A percentile compares a stretch with the other conserved stretches of the same genome.
phyloP scores from a whole-genome alignment of 2,797 vertebrate genomes.

The Chrosomus eos region DNA sequence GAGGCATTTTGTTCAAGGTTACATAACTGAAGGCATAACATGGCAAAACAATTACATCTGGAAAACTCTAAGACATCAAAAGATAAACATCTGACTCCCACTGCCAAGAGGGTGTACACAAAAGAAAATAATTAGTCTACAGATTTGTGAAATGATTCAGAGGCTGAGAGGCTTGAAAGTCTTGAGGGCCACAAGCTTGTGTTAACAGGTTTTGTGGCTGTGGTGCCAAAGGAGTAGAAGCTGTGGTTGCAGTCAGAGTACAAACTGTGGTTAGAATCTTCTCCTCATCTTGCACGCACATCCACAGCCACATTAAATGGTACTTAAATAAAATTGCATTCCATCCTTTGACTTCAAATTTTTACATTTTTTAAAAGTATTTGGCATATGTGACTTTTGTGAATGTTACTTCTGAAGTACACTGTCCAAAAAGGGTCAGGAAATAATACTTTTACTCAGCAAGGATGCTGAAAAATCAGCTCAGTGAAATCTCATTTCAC shows the following conservation, averaged over 20 bases:
- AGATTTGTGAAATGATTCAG: constrained; percentile 11
- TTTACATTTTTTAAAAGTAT: neutral
- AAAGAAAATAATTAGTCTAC: neutral
- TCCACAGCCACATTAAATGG: neutral
- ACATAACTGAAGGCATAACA: constrained; percentile 26
- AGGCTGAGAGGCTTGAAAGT: neutral
- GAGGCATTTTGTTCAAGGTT: constrained; percentile 12
- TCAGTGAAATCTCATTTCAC: no score
- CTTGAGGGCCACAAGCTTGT: constrained; percentile 30
- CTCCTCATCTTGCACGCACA: constrained; percentile 29
- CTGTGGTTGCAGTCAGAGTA: constrained; percentile 36
- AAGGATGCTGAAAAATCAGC: neutral
- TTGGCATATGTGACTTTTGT: neutral
- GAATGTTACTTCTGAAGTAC: neutral
- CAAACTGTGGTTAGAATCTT: constrained; percentile 35
- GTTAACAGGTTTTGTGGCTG: constrained; percentile 47
- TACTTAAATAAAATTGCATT: neutral
- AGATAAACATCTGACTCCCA: constrained; percentile 14
- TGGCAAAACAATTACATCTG: neutral
- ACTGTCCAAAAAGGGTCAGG: neutral
- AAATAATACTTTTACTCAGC: neutral
- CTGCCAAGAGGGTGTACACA: neutral
- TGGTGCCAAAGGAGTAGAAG: constrained; percentile 11
- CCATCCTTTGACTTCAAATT: neutral
- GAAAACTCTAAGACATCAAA: neutral